Base-by-base conservation (phyloP, 2,797 vertebrate genomes). In the Tragelaphus oryx region DNA sequence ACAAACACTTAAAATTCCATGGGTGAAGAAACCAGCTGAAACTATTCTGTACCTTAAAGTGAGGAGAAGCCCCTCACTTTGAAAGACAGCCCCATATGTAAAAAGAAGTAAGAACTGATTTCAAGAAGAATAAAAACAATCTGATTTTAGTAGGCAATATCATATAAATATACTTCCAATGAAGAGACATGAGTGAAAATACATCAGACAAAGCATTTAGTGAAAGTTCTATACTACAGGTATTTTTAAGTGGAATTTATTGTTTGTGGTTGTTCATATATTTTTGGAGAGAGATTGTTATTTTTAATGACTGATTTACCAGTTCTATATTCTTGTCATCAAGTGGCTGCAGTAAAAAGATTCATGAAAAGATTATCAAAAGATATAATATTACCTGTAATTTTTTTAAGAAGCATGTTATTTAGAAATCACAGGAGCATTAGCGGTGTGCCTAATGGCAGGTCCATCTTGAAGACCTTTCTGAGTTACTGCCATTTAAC, bases 301-400 rank as follows among this genome's bases (percentile, higher is more conserved):
- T 79, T 95, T 94, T 91, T 96, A 85, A 48, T 91, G 52, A 87
- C 79, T 91, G 71, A 24, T 37, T 60, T 68, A 76, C 44, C 86
- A 60, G 37, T 92, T 93, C 76, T 7, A 6, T 71, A 46, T 54
- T 52, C 46, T 83, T 88, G 37, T 93, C 60, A 89, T 52, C 16
- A 9, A 93, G 33, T 74, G 41, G 12, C 24, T 41, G 30, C 59
- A 79, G 33, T 90, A 88, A 84, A 91, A 86, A 87, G 62, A 87
- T 92, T 54, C 3, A 11, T 68, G 57, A 80, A 92, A 92, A 83
- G 41, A 85, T 33, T n/a, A 28, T 54, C 22, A 90, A 81, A 52
- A 88, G 60, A 44, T 52, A 3, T 16, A 71, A 78, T 95, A 48
- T 65, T 71, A 18, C 22, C 48, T 78, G 79, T 93, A 26, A 17